Percentiles rank a stretch among this genome's conserved stretches.
phyloP scores from a whole-genome alignment of 2,113 vertebrate species.

The Melanocharis versteri region DNA sequence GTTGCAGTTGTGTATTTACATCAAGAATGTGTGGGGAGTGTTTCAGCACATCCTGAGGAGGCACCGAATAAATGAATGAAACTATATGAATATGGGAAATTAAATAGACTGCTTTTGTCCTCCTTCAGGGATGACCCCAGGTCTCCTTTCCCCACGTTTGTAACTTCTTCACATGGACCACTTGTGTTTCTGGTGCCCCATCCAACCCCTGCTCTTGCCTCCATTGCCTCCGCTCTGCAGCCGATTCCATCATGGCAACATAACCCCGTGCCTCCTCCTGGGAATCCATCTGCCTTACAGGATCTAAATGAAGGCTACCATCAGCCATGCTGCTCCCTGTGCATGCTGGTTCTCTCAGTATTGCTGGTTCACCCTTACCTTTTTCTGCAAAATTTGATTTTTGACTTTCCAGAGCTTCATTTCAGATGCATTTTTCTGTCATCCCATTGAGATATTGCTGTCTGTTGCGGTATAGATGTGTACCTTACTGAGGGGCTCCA shows the following conservation, averaged over 20 bases:
- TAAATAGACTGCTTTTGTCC: not conserved
- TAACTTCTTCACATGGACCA: not conserved
- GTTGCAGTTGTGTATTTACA: not conserved
- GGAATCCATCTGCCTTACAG: not conserved
- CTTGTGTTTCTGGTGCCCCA: not conserved
- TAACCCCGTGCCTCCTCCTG: not conserved
- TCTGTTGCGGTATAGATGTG: rapidly evolving
- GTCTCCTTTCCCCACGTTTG: not conserved
- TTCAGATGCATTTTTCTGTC: not conserved
- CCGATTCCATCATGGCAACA: not conserved
- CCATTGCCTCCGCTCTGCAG: not conserved
- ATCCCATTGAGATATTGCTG: not conserved
- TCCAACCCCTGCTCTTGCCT: not conserved
- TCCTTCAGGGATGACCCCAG: not conserved
- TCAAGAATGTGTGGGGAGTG: not conserved
- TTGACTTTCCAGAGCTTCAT: not conserved
- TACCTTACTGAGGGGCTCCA: not conserved
- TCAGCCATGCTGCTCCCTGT: not conserved
- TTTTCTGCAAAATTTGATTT: not conserved
- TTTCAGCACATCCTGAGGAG: not conserved
- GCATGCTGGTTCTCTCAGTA: not conserved
- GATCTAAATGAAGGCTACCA: not conserved
- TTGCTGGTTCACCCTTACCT: not conserved
- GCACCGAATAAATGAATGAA: not conserved
- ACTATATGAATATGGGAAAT: not conserved